These are phyloP conservation scores for Ispidina picta DNA, from an alignment of 2,797 vertebrate genomes.

Conservation along the genomic window DNA sequence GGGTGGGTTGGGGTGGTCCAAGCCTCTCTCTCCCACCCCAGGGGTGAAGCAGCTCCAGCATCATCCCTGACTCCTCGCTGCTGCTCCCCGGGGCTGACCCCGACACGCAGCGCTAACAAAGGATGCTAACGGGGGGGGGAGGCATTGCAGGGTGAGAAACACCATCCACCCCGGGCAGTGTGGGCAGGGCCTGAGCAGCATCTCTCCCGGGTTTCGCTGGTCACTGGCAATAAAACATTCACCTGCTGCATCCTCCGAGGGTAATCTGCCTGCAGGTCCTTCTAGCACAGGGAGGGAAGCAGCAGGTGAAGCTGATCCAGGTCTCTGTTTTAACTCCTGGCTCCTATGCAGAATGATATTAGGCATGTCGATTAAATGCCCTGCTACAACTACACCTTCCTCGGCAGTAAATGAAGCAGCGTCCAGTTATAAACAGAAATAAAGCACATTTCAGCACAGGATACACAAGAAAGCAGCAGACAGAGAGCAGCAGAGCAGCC, in stretches of 20 bases:
- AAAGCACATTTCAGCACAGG: background rate
- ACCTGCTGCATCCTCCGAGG: background rate
- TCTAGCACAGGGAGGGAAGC: background rate
- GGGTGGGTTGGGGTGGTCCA: fast-evolving
- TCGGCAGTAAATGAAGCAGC: background rate
- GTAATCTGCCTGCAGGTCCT: background rate
- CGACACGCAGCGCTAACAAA: fast-evolving
- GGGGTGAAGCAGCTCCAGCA: fast-evolving
- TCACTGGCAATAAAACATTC: background rate
- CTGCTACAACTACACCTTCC: background rate
- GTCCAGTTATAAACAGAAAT: background rate
- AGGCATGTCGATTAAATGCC: fast-evolving
- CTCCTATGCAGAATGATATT: fast-evolving
- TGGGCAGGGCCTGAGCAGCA: background rate
- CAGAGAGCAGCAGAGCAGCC: background rate
- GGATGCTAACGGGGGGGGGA: fast-evolving
- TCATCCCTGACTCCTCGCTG: background rate
- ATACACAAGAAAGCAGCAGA: background rate
- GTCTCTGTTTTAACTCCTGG: background rate
- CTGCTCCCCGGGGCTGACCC: fast-evolving
- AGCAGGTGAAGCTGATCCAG: background rate
- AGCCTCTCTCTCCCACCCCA: background rate
- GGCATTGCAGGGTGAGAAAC: background rate
- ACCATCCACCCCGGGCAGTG: background rate
- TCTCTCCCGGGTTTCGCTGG: background rate